phyloP scores from a whole-genome alignment of 1,140 invertebrate genomes.

The Cydia splendana region DNA sequence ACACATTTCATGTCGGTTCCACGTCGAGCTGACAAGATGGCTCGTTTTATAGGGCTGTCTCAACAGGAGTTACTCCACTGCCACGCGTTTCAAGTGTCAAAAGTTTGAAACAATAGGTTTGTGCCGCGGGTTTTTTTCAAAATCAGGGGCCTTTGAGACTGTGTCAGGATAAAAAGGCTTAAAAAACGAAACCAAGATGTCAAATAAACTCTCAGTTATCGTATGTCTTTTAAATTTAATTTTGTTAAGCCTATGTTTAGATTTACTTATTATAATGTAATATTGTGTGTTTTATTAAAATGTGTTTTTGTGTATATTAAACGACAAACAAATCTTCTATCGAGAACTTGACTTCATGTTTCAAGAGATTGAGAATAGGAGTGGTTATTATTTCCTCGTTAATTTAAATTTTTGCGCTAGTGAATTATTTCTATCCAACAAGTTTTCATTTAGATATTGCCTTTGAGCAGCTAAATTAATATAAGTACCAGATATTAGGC shows the following conservation, averaged over 20 bases:
- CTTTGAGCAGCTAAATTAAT: neutral
- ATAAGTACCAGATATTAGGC: neutral
- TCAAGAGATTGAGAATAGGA: too few relatives aligned
- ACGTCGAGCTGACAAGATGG: conserved; percentile 41
- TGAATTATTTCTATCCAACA: too few relatives aligned
- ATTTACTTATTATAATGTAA: neutral
- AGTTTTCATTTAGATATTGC: neutral
- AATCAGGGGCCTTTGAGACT: neutral
- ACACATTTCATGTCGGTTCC: conserved; percentile 46
- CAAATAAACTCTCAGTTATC: too few relatives aligned
- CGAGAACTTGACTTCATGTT: too few relatives aligned
- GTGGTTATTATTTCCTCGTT: too few relatives aligned
- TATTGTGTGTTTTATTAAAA: neutral
- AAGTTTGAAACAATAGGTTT: conserved; percentile 32
- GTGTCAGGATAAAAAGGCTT: neutral
- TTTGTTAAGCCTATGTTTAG: too few relatives aligned
- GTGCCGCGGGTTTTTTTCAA: neutral
- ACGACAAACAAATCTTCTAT: too few relatives aligned
- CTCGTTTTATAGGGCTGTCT: conserved; percentile 39
- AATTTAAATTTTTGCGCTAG: too few relatives aligned
- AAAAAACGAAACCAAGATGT: too few relatives aligned
- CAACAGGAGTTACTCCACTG: conserved; percentile 1
- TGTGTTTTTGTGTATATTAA: too few relatives aligned
- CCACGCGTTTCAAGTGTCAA: conserved; percentile 26
- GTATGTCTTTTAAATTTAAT: too few relatives aligned